Base-by-base conservation (phyloP, 2,888 invertebrate genomes). In the Cerastoderma edule region DNA sequence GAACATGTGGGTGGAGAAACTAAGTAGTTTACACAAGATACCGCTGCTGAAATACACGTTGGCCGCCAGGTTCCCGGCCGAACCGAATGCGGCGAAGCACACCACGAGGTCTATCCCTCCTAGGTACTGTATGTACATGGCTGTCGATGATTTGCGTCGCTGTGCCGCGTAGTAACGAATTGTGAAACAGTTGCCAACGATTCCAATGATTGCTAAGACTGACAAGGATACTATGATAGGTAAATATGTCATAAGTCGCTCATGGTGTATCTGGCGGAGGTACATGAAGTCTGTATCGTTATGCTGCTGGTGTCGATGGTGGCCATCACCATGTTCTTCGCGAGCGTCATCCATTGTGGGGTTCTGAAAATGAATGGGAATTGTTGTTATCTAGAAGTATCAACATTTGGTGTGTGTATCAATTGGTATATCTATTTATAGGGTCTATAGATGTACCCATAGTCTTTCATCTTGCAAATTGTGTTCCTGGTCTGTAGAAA, bases 131-230 rank as follows among this genome's bases (percentile, higher is more conserved):
- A 50, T 50, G 22, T 24, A 50, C n/a, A 50, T 50, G 1, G 50
- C 16, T 50, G 50, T 50, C 10, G 50, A 50, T n/a, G n/a, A 24
- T 22, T 10, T 50, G 10, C 24, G n/a, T 10, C 19, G 1, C 19
- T 22, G 50, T 50, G 50, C 24, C 10, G 50, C 16, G 24, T 50
- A 50, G 22, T 24, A 50, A 10, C 50, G 19, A 24, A 50, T 50
- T n/a, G 50, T 50, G 10, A 50, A 50, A 22, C 50, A 24, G 22
- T 50, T 50, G 22, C 50, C 50, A 13, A 50, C 50, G 24, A 50
- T 50, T 50, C 50, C 50, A n/a, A 50, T 13, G 24, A 50, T 50
- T 10, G 50, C 50, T 2, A 5, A 50, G 1, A 50, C 1, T n/a
- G 50, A 24, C 1, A 50, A 27, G 22, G 24, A 50, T 50, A 50